Evolutionary conservation across 2,888 invertebrate genomes (phyloP), one percentile per base, ranked within the genome.

Genomic region (Drosophila anomelani): DNA sequence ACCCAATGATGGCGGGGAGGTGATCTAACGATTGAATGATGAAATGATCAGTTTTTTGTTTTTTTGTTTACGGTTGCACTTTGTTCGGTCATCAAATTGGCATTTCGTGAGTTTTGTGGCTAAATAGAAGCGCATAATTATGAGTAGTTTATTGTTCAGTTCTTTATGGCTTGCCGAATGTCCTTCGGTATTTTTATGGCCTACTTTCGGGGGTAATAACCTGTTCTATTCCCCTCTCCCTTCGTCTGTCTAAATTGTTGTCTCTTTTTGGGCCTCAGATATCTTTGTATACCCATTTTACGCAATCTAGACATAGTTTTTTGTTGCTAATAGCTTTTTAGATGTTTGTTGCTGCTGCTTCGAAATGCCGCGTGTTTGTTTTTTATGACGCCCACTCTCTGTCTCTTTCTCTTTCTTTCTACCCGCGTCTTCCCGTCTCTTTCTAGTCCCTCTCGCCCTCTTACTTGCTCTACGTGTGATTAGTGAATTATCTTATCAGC

Each of bases 311-410:
- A 51, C n/a, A 36, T 15, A 1, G 9, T 41, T 61, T 20, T 17
- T 13, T 39, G 10, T 43, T 47, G n/a, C 17, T 47, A 17, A n/a
- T 39, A 39, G 44, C 20, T 29, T 49, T 41, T 29, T 23, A 34
- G 23, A 39, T 39, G 17, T 15, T 68, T 70, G 64, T 85, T 87
- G 70, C 71, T 87, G 70, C 71, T 79, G 67, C 69, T 71, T 79
- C 67, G 74, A 80, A 82, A 80, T 82, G 79, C 80, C 77, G 88
- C 77, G 80, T 80, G 54, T 79, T 82, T 64, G 62, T 68, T 74
- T 58, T 69, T 84, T 81, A 84, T 81, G 55, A 61, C 79, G 76
- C 59, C 46, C 43, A n/a, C 55, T 20, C 70, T n/a, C 20, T 49
- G 34, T 38, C 26, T 38, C 47, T 20, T 17, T 46, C 23, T 10